phyloP scores from a whole-genome alignment of 2,888 invertebrate species.

The Smittia sp. region DNA sequence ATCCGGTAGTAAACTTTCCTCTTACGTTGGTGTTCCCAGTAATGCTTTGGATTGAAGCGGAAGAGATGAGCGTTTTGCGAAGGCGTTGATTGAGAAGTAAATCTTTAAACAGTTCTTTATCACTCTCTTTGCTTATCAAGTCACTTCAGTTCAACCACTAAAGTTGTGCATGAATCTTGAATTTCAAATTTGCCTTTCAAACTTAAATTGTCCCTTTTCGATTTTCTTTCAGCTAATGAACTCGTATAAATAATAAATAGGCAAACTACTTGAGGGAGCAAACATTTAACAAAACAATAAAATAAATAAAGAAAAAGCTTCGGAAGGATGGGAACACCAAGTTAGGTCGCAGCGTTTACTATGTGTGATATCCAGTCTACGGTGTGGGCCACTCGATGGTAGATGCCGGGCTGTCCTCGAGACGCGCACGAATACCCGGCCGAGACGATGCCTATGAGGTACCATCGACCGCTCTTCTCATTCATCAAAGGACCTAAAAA shows the following conservation, averaged over 20 bases:
- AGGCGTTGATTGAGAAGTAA: background rate
- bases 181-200: background rate
- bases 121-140: too few relatives aligned
- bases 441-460: conserved; percentile 85
- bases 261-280: background rate
- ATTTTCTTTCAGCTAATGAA: background rate
- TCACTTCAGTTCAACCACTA: too few relatives aligned
- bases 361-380: conserved; percentile 86
- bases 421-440: conserved; percentile 94
- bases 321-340: background rate
- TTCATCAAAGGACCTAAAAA: conserved; percentile 77
- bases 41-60: too few relatives aligned
- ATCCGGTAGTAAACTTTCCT: background rate
- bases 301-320: background rate
- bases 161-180: background rate
- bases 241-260: background rate
- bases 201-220: background rate
- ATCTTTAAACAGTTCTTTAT: background rate
- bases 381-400: conserved; percentile 88
- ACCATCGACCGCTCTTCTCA: conserved; percentile 83
- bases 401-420: conserved; percentile 89
- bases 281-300: background rate
- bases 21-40: too few relatives aligned
- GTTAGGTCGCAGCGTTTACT: conserved; percentile 47
- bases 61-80: background rate